A percentile compares a stretch with the other conserved stretches of the same genome.
These are phyloP conservation scores for Melolontha melolontha DNA, from an alignment of 2,888 invertebrate genomes.

Conservation along the genomic window DNA sequence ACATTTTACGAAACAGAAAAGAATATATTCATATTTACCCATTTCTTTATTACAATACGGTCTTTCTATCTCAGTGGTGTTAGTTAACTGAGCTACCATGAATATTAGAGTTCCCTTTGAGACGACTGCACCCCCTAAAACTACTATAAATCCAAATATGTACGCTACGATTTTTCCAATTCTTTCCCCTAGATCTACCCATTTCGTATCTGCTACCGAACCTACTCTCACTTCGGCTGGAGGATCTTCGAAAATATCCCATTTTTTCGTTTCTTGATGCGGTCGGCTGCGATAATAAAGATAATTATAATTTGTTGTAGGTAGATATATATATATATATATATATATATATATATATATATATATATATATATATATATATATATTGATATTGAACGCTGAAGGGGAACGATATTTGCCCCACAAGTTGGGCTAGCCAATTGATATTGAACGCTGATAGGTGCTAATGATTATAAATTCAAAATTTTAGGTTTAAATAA, in stretches of 20 bases:
- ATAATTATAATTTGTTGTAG: slow-evolving; percentile 2
- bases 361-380: too few relatives aligned
- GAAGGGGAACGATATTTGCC: too few relatives aligned
- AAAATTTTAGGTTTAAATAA: too few relatives aligned
- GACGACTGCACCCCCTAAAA: slow-evolving; percentile 76
- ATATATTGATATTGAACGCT: too few relatives aligned
- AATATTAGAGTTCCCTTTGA: slow-evolving; percentile 82
- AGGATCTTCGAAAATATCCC: slow-evolving; percentile 84
- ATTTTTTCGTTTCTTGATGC: slow-evolving; percentile 69
- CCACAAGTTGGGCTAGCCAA: too few relatives aligned
- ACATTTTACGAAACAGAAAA: too few relatives aligned
- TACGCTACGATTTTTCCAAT: slow-evolving; percentile 78
- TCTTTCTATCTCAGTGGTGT: slow-evolving; percentile 40
- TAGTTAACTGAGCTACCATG: slow-evolving; percentile 75
- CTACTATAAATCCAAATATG: slow-evolving; percentile 73
- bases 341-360: not conserved
- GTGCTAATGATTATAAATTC: too few relatives aligned
- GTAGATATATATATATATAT: too few relatives aligned
- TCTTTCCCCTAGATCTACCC: slow-evolving; percentile 73
- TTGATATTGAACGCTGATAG: too few relatives aligned
- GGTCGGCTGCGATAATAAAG: slow-evolving; percentile 25
- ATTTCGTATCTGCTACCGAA: slow-evolving; percentile 74
- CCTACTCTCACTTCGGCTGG: slow-evolving; percentile 77
- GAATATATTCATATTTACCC: slow-evolving; percentile 58
- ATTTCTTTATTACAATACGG: slow-evolving; percentile 71